Evolutionary conservation across 2,113 vertebrate species (phyloP).

Genomic region (Lathamus discolor): DNA sequence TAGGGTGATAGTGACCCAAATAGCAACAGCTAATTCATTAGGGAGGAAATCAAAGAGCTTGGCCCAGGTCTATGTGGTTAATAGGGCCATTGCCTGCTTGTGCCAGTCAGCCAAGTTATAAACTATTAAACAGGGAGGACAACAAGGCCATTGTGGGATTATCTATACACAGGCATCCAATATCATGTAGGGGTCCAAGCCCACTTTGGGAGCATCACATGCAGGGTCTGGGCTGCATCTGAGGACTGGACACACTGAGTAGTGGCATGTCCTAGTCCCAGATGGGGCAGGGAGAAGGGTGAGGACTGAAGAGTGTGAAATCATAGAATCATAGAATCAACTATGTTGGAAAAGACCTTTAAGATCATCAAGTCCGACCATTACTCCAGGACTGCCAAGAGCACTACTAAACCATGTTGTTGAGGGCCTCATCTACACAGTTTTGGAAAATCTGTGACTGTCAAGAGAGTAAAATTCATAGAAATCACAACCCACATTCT

Average conservation of each 20-base stretch:
- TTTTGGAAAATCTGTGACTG: neutral
- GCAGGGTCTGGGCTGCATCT: neutral
- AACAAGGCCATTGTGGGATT: neutral
- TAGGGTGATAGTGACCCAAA: neutral
- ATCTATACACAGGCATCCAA: neutral
- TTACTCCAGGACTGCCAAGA: neutral
- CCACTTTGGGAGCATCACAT: neutral
- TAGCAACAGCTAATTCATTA: neutral
- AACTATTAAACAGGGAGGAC: neutral
- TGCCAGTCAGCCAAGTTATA: neutral
- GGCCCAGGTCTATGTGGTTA: neutral
- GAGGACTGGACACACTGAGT: accelerated
- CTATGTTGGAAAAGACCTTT: neutral
- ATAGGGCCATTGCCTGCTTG: neutral
- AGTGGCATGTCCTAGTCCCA: neutral
- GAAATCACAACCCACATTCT: neutral
- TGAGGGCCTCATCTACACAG: neutral
- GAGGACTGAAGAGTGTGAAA: neutral
- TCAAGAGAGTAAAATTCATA: neutral
- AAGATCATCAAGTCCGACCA: neutral
- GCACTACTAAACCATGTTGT: neutral
- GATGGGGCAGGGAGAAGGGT: too few species aligned
- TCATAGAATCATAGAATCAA: neutral
- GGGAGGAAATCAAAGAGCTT: neutral
- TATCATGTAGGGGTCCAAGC: too few species aligned